Evolutionary conservation across 2,113 vertebrate species (phyloP).

Genomic region (Pseudolaguvia tuberculata): DNA sequence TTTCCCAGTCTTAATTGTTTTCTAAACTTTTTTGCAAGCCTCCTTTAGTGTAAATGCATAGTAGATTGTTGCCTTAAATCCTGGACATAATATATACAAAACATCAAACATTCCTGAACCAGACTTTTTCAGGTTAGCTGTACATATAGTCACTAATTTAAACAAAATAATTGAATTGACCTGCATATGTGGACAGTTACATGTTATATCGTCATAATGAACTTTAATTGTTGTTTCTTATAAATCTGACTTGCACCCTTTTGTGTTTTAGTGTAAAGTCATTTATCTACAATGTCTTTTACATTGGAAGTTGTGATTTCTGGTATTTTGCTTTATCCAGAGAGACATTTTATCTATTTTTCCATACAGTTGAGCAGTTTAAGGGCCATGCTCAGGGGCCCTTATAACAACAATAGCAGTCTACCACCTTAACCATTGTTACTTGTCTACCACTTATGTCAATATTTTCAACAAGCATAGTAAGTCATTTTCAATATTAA

Average conservation of each 20-base stretch:
- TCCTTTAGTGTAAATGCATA: conserved; percentile 20
- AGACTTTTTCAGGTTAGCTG: conserved; percentile 7
- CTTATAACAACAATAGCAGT: too few species aligned
- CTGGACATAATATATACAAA: conserved; percentile 31
- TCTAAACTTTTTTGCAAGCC: background rate
- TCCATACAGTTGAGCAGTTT: too few species aligned
- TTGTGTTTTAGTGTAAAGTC: too few species aligned
- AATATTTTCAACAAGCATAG: background rate
- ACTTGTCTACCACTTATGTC: background rate
- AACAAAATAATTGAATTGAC: background rate
- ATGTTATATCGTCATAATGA: conserved; percentile 11
- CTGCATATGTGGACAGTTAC: background rate
- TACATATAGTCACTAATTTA: conserved; percentile 5
- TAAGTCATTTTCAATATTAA: background rate
- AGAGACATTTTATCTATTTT: too few species aligned
- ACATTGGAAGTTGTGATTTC: too few species aligned
- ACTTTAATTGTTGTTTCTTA: background rate
- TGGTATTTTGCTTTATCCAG: too few species aligned
- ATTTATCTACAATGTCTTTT: too few species aligned
- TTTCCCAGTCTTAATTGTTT: background rate
- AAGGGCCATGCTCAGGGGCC: too few species aligned
- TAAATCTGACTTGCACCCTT: too few species aligned
- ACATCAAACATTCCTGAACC: conserved; percentile 26
- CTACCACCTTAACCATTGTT: too few species aligned
- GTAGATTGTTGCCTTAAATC: conserved; percentile 24